Evolutionary conservation across 1,140 invertebrate genomes (phyloP).

Genomic region (Calephelis nemesis): DNA sequence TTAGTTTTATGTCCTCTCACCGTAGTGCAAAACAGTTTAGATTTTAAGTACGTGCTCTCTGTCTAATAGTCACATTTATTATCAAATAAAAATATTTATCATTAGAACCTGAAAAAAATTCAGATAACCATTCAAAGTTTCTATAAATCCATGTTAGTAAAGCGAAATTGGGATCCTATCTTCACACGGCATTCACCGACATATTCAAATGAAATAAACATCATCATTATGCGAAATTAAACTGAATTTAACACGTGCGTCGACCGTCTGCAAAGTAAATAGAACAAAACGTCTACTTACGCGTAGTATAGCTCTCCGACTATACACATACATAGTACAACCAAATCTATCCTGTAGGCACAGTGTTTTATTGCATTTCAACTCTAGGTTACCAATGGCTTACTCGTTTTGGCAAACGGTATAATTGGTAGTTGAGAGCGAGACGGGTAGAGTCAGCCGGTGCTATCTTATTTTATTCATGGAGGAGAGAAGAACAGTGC

Average conservation of each 20-base stretch:
- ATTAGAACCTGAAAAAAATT: too few species aligned
- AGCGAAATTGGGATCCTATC: not conserved
- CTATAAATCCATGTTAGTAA: too few species aligned
- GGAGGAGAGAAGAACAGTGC: conserved; percentile 51
- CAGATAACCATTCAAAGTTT: too few species aligned
- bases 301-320: conserved; percentile 38
- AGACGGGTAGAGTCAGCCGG: conserved; percentile 54
- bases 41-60: too few species aligned
- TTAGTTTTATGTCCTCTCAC: too few species aligned
- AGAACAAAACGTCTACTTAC: conserved; percentile 50
- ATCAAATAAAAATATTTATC: too few species aligned
- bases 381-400: conserved; percentile 36
- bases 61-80: too few species aligned
- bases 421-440: conserved; percentile 39
- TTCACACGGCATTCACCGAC: not conserved
- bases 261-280: conserved; percentile 51
- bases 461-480: conserved; percentile 70
- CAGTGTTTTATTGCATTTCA: conserved; percentile 65
- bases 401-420: conserved; percentile 43
- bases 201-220: conserved; percentile 44
- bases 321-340: conserved; percentile 46
- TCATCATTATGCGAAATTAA: conserved; percentile 61
- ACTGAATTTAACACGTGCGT: conserved; percentile 62
- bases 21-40: too few species aligned
- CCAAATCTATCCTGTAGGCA: conserved; percentile 59